phyloP scores from a whole-genome alignment of 30 jellyfish, hydroid and myxozoan genomes.

The Haliclystus octoradiatus region DNA sequence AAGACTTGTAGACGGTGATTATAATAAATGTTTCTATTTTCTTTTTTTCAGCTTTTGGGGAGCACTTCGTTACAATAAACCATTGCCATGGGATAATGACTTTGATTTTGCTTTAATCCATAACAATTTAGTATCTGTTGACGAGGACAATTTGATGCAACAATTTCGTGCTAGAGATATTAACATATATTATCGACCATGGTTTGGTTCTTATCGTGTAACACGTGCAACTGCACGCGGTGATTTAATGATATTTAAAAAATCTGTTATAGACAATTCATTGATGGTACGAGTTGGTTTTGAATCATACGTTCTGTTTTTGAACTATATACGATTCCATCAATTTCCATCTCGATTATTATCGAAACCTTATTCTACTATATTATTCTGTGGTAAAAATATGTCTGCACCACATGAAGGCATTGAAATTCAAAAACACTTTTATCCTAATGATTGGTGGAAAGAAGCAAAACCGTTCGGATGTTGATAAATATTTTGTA shows the following conservation, averaged over 20 bases:
- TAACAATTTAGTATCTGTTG: constrained; percentile 30
- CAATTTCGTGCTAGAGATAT: constrained; percentile 29
- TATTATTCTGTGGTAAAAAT: constrained; percentile 47
- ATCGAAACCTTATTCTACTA: constrained; percentile 38
- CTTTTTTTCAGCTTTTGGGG: constrained; percentile 70
- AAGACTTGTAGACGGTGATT: too few species aligned
- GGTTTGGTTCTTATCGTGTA: constrained; percentile 61
- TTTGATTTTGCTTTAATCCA: constrained; percentile 58
- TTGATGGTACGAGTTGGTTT: constrained; percentile 56
- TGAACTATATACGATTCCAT: constrained; percentile 64
- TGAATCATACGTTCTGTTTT: constrained; percentile 69
- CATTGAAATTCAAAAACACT: constrained; percentile 52
- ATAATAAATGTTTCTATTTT: too few species aligned
- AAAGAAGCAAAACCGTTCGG: constrained; percentile 57
- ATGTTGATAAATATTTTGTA: constrained; percentile 21
- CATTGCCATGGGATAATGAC: constrained; percentile 92
- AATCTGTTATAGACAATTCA: constrained; percentile 21
- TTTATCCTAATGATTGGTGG: constrained; percentile 77
- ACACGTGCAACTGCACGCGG: constrained; percentile 39
- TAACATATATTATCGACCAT: constrained; percentile 42
- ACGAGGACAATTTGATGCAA: constrained; percentile 19
- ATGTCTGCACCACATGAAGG: constrained; percentile 76
- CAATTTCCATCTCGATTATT: constrained; percentile 52
- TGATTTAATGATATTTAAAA: constrained; percentile 54
- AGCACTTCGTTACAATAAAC: constrained; percentile 67